Base-by-base conservation (phyloP, 2,888 invertebrate genomes). In the Unio delphinus region DNA sequence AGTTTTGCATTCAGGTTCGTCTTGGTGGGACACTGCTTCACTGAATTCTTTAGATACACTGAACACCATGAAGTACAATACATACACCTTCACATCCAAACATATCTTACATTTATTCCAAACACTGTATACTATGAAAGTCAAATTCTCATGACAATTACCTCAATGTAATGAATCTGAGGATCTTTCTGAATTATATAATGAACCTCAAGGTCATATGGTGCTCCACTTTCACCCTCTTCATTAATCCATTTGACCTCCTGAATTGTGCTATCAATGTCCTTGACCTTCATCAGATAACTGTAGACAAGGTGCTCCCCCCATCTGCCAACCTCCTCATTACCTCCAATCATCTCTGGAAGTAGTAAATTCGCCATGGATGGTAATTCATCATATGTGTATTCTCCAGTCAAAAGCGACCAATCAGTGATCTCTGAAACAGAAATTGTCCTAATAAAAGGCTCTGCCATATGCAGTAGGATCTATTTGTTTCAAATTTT, bases 131-230 rank as follows among this genome's bases (percentile, higher is more conserved):
- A 34, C 34, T 34, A 34, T 34, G 34, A 34, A 34, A 34, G 34
- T 34, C 34, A 34, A 5, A 34, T 34, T 34, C 34, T 34, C 0
- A 7, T 34, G 34, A 34, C 34, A 34, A 34, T 34, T 34, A 34
- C 34, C 74, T 82, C 79, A 30, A 79, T 75, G 56, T 73, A 82
- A 55, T 78, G 73, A 23, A 61, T 67, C 34, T 71, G 69, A 4
- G 64, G 65, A 8, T 73, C 73, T 23, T 69, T 67, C 26, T 78
- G 75, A 59, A 78, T 74, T 20, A 68, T 70, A 56, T 74, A 75
- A 17, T 76, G 67, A 1, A 88, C 77, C 57, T 85, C 81, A 72
- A 88, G 85, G 71, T 89, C 89, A 68, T 83, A 89, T 0, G 89
- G 88, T 11, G 72, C 62, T 7, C 84, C 86, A 0, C 79, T 75